phyloP scores from a whole-genome alignment of 2,888 invertebrate species.

The Escarpia spicata region DNA sequence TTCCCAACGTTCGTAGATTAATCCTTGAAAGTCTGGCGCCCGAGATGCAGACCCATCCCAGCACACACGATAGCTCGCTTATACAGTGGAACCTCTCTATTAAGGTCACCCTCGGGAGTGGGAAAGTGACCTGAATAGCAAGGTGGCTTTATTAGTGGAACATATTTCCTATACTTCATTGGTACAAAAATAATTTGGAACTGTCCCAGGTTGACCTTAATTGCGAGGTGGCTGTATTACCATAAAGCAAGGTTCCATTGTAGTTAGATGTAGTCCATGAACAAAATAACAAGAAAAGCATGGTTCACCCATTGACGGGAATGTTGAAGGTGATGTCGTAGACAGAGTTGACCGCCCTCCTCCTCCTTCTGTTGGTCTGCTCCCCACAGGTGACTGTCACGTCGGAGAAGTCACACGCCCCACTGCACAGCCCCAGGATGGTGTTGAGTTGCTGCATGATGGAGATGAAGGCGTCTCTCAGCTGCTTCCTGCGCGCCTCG shows the following conservation, averaged over 20 bases:
- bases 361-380: conserved; percentile 31
- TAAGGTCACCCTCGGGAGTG: no score
- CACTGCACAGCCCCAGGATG: conserved; percentile 45
- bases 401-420: conserved; percentile 41
- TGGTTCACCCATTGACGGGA: conserved; percentile 44
- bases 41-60: no score
- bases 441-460: conserved; percentile 44
- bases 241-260: no score
- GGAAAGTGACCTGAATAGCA: no score
- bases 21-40: no score
- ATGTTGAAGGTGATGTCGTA: conserved; percentile 42
- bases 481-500: conserved; percentile 27
- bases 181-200: no score
- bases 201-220: no score
- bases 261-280: neutral
- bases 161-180: no score
- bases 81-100: neutral
- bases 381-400: conserved; percentile 46
- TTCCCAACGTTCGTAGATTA: no score
- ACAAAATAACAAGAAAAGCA: neutral
- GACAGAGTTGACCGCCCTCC: conserved; percentile 30
- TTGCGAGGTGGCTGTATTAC: no score
- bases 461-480: conserved; percentile 37
- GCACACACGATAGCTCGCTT: neutral
- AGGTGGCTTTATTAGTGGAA: no score